A percentile compares a stretch with the other conserved stretches of the same genome.
Conservation (phyloP, 2,113 vertebrate species). For the Anoura caudifer region DNA sequence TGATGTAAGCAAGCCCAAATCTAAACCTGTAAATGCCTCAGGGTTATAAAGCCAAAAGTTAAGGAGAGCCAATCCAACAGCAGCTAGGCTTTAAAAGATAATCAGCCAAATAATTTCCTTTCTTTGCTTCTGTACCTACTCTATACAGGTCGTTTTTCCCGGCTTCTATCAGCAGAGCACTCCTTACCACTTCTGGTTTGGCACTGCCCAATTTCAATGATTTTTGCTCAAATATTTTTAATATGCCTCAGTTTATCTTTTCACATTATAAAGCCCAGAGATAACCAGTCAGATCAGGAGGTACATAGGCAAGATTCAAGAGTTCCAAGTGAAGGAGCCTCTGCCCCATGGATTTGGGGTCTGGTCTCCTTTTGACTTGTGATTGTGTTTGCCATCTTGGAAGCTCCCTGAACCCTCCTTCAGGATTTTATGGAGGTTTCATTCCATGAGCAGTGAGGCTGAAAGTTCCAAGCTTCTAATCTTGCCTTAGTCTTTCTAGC, state of each 20-base stretch:
- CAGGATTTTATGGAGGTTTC: no score
- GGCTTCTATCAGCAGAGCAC: no score
- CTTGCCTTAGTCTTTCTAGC: background rate
- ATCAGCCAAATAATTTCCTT: background rate
- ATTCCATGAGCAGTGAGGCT: no score
- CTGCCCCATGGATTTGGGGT: no score
- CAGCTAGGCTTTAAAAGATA: background rate
- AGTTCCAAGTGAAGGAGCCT: background rate
- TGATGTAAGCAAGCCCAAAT: background rate
- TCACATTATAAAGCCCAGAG: background rate
- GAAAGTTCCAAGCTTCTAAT: background rate
- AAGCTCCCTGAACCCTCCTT: background rate
- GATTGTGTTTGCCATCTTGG: background rate
- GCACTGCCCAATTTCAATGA: background rate
- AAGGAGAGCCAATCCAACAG: background rate
- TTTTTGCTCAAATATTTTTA: background rate
- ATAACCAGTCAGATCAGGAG: background rate
- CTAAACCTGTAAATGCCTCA: background rate
- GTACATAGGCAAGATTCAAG: background rate
- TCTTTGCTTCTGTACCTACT: background rate
- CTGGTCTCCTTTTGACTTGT: accelerated
- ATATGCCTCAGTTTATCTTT: background rate
- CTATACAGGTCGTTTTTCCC: no score
- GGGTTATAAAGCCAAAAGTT: background rate
- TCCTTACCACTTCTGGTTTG: background rate